Evolutionary conservation across 2,113 vertebrate species (phyloP).

Genomic region (Oxygymnocypris stewartii): DNA sequence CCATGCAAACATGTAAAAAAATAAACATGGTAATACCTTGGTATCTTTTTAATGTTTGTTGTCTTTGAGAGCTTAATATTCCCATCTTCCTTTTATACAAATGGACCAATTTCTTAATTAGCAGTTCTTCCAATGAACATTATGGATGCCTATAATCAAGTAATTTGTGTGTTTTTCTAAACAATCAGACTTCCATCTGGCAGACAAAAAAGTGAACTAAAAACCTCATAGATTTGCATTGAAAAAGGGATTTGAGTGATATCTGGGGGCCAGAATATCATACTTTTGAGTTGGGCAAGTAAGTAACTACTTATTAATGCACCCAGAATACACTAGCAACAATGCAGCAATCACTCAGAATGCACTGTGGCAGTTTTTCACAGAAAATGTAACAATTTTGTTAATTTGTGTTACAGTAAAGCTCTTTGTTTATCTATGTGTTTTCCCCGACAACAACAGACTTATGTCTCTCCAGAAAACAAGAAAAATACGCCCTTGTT

Average conservation of each 20-base stretch:
- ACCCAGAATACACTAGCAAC: background rate
- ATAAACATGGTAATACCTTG: background rate
- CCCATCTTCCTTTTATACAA: background rate
- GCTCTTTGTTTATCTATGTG: background rate
- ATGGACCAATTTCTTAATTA: background rate
- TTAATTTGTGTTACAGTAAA: background rate
- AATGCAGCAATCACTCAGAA: background rate
- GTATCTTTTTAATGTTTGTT: background rate
- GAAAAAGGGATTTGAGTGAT: background rate
- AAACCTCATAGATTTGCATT: background rate
- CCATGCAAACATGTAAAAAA: background rate
- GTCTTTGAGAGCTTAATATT: background rate
- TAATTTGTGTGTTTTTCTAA: background rate
- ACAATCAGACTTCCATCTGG: background rate
- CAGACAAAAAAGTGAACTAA: background rate
- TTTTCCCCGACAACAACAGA: background rate
- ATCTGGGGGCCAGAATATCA: background rate
- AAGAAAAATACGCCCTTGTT: slow-evolving; percentile 25
- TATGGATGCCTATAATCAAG: background rate
- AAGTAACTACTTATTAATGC: background rate
- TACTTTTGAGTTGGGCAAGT: background rate
- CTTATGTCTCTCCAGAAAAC: background rate
- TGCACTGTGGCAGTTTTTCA: background rate
- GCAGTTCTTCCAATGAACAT: background rate
- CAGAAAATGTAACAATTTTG: background rate